Base-by-base conservation (phyloP, 2,113 vertebrate genomes). In the Emydura subglobosa region DNA sequence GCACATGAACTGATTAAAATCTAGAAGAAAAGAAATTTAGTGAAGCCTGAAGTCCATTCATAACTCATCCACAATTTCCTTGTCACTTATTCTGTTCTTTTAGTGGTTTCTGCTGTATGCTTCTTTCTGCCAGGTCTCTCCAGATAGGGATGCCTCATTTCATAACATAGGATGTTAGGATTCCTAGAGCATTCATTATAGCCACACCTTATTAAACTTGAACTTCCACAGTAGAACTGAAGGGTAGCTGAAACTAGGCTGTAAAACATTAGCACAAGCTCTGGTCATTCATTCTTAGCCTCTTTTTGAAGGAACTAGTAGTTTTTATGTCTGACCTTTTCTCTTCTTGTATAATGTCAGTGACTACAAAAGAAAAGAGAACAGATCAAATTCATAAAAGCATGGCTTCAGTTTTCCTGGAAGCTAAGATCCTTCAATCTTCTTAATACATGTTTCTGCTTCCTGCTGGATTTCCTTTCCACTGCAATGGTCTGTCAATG, bases 121-220 rank as follows among this genome's bases (percentile, higher is more conserved):
- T 93, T 85, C 89, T 89, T 88, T 54, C 90, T 97, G 92, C 78
- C 93, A 96, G 85, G 93, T 96, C 94, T 95, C 85, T 49, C 84
- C 24, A 27, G 42, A 76, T 47, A 47, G 72, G 72, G 42, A 76
- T 21, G 5, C 49, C 90, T 94, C 94, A 47, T 95, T 96, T 95
- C 88, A 91, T 92, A 96, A 93, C 86, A 49, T 14, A 57, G 39
- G 61, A 16, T 54, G 97, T 96, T 96, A 95, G 96, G 96, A 96
- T 96, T 97, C 93, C 95, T 95, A 29, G 54, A 95, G 83, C 76
- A 93, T 96, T 96, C 0, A 92, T 96, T 96, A 39, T 19, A 95
- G 95, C 96, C 95, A 91, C 95, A 96, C 96, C 95, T 96, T 97
- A 97, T 97, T 97, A 97, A 96, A 97, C 85, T 91, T 94, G 94